Conservation (phyloP, 2,797 vertebrate genomes). For the Gobio occitaniae region DNA sequence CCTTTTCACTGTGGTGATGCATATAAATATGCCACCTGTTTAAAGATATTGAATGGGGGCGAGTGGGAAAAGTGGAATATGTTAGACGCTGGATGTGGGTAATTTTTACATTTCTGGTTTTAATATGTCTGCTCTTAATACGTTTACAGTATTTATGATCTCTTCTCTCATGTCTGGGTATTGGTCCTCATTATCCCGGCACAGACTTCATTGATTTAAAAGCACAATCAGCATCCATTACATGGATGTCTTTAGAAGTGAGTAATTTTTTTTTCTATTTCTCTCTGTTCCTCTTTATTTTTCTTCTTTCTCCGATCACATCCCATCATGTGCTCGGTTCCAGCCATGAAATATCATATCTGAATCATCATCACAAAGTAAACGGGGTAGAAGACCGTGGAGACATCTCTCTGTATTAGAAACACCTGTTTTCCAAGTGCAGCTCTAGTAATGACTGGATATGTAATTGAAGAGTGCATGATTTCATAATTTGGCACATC, state of each 20-base stretch:
- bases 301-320: slow-evolving; percentile 72
- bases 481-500: slow-evolving; percentile 78
- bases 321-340: slow-evolving; percentile 69
- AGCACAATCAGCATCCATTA: slow-evolving; percentile 81
- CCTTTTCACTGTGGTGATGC: slow-evolving; percentile 55
- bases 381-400: slow-evolving; percentile 64
- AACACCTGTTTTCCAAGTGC: slow-evolving; percentile 81
- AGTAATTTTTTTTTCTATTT: slow-evolving; percentile 40
- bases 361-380: slow-evolving; percentile 75
- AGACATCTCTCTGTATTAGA: slow-evolving; percentile 75
- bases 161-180: slow-evolving; percentile 58
- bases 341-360: slow-evolving; percentile 82
- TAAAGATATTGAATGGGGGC: slow-evolving; percentile 57
- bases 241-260: slow-evolving; percentile 73
- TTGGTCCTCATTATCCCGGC: slow-evolving; percentile 63
- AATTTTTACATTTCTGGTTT: slow-evolving; percentile 49
- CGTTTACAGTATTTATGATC: slow-evolving; percentile 61
- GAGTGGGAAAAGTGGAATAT: slow-evolving; percentile 30
- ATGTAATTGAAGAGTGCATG: slow-evolving; percentile 70
- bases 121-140: slow-evolving; percentile 53
- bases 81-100: slow-evolving; percentile 23
- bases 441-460: slow-evolving; percentile 77
- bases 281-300: slow-evolving; percentile 58
- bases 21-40: slow-evolving; percentile 74
- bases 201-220: slow-evolving; percentile 65